These are phyloP conservation scores for Ectemnius continuus DNA, from an alignment of 2,888 invertebrate species.

Conservation along the genomic window DNA sequence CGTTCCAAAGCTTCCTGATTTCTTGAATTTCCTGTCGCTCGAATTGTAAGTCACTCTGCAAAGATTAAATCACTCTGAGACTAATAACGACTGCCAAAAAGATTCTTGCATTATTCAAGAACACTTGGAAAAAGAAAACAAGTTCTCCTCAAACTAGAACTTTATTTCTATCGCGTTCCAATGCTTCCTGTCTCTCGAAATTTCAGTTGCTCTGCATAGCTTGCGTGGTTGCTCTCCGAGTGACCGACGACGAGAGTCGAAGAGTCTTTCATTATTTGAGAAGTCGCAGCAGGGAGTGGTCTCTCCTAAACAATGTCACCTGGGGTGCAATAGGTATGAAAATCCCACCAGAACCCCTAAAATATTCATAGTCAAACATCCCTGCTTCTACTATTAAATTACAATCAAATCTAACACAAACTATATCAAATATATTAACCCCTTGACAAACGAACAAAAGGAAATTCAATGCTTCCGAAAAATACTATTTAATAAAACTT, in stretches of 20 bases:
- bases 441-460: no score
- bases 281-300: slow-evolving; percentile 87
- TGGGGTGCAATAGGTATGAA: slow-evolving; percentile 84
- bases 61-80: no score
- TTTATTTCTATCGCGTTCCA: no score
- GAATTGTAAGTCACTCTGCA: slow-evolving; percentile 81
- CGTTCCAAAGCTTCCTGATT: neutral
- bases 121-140: slow-evolving; percentile 74
- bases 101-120: slow-evolving; percentile 84
- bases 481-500: no score
- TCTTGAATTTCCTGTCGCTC: no score
- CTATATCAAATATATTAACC: no score
- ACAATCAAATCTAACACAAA: no score
- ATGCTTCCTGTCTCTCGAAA: neutral
- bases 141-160: no score
- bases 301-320: slow-evolving; percentile 85
- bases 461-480: no score
- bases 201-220: slow-evolving; percentile 83
- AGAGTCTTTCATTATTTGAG: slow-evolving; percentile 84
- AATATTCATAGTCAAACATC: no score
- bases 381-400: no score
- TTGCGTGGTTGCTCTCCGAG: slow-evolving; percentile 84
- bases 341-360: neutral
- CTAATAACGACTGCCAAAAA: slow-evolving; percentile 85
- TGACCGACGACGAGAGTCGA: slow-evolving; percentile 86